These are phyloP conservation scores for Diadegma fenestrale DNA, from an alignment of 2,888 invertebrate species.

Conservation along the genomic window DNA sequence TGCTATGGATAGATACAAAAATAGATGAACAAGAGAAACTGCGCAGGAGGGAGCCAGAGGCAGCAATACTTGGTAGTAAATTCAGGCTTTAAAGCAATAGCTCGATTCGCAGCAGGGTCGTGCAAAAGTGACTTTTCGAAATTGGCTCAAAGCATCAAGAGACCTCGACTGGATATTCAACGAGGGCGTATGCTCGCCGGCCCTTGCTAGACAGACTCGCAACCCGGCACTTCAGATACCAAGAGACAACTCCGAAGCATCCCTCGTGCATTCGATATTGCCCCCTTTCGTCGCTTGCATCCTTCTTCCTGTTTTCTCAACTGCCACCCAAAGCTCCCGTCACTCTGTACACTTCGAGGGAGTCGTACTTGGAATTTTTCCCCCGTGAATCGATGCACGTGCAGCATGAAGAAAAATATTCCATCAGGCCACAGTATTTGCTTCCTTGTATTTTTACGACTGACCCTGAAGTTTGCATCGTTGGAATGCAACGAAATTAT, in stretches of 20 bases:
- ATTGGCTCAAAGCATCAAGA: slow-evolving; percentile 60
- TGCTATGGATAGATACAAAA: slow-evolving; percentile 19
- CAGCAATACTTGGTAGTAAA: slow-evolving; percentile 35
- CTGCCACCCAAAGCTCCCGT: slow-evolving; percentile 2
- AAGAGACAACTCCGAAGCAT: slow-evolving; percentile 51
- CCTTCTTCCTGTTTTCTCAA: neutral
- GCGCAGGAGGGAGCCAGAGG: slow-evolving; percentile 14
- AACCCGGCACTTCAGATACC: slow-evolving; percentile 69
- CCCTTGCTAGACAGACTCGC: slow-evolving; percentile 27
- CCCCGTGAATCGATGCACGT: neutral
- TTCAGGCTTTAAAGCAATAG: slow-evolving; percentile 49
- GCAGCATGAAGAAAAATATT: neutral
- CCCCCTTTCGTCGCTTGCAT: slow-evolving; percentile 12
- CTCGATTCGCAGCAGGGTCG: slow-evolving; percentile 16
- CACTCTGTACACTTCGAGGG: slow-evolving; percentile 18
- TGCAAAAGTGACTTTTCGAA: slow-evolving; percentile 59
- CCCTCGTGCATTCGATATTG: slow-evolving; percentile 44
- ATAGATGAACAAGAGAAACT: slow-evolving; percentile 17
- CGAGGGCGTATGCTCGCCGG: slow-evolving; percentile 28
- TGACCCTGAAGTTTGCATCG: too few relatives aligned
- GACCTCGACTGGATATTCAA: slow-evolving; percentile 47
- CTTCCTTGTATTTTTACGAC: too few relatives aligned
- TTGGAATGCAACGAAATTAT: too few relatives aligned
- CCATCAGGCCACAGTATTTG: neutral
- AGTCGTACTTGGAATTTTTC: neutral